phyloP scores from a whole-genome alignment of 2,797 vertebrate species.

The Smutsia gigantea region DNA sequence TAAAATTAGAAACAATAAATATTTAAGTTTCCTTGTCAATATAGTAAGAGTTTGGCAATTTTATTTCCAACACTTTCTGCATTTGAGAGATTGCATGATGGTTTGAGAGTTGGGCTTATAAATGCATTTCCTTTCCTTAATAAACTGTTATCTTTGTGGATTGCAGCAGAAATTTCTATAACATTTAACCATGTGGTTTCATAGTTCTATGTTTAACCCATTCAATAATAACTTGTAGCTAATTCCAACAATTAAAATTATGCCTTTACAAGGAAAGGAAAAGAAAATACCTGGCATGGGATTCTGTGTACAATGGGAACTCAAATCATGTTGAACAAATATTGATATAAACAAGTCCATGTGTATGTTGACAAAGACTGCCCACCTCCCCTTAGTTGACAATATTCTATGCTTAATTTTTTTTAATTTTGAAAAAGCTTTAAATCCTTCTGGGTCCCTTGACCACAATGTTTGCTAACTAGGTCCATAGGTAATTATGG shows the following conservation, averaged over 20 bases:
- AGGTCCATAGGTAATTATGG: background rate
- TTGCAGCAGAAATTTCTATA: slow-evolving; percentile 73
- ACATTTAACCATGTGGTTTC: slow-evolving; percentile 49
- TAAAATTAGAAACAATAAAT: slow-evolving; percentile 67
- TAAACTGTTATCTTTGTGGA: slow-evolving; percentile 60
- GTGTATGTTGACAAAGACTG: background rate
- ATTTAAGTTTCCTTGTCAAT: slow-evolving; percentile 52
- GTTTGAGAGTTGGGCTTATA: slow-evolving; percentile 62
- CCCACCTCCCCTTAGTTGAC: background rate
- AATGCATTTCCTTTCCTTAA: slow-evolving; percentile 24
- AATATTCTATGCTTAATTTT: background rate
- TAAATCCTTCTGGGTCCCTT: background rate
- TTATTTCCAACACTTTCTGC: slow-evolving; percentile 28
- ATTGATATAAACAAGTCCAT: background rate
- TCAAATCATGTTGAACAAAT: background rate
- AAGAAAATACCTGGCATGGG: background rate
- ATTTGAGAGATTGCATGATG: slow-evolving; percentile 30
- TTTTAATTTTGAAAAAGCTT: background rate
- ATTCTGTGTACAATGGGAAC: background rate
- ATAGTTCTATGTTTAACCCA: slow-evolving; percentile 41
- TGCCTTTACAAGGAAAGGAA: slow-evolving; percentile 38
- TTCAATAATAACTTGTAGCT: slow-evolving; percentile 47
- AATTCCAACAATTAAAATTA: slow-evolving; percentile 60
- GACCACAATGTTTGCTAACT: background rate
- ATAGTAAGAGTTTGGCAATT: slow-evolving; percentile 36